phyloP scores from a whole-genome alignment of 2,888 invertebrate species.

The Tromatobia lineatoria region DNA sequence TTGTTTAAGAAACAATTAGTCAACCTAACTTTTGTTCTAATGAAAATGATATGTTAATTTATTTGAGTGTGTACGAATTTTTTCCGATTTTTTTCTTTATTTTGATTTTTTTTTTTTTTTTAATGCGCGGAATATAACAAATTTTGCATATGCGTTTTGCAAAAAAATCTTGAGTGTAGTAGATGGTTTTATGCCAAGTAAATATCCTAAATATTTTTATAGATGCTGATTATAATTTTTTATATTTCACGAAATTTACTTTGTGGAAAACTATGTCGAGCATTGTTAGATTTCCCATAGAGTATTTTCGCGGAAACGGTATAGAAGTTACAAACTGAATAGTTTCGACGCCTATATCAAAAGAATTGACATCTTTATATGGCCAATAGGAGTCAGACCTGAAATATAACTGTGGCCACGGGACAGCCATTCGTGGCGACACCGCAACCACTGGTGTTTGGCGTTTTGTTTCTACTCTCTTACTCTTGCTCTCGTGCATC shows the following conservation, averaged over 20 bases:
- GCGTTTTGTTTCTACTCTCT: slow-evolving; percentile 14
- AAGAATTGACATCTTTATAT: slow-evolving; percentile 23
- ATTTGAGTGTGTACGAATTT: too few relatives aligned
- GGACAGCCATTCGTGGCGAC: slow-evolving; percentile 6
- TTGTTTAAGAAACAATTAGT: too few relatives aligned
- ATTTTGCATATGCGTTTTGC: too few relatives aligned
- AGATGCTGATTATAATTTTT: not conserved
- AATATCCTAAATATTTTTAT: not conserved
- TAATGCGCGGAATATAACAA: too few relatives aligned
- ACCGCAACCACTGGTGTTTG: not conserved
- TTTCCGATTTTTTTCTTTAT: too few relatives aligned
- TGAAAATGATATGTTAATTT: too few relatives aligned
- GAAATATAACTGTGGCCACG: slow-evolving; percentile 39
- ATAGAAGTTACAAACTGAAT: slow-evolving; percentile 5
- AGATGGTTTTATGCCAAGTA: too few relatives aligned
- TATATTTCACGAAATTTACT: not conserved
- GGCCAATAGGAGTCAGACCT: slow-evolving; percentile 35
- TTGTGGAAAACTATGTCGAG: not conserved
- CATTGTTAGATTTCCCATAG: not conserved
- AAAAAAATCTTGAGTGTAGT: too few relatives aligned
- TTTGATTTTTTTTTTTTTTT: too few relatives aligned
- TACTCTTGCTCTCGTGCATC: slow-evolving; percentile 5
- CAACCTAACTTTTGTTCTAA: too few relatives aligned
- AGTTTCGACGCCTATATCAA: not conserved
- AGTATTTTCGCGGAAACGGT: not conserved